Evolutionary conservation across 1,140 invertebrate species (phyloP).

Genomic region (Mycetomoellerius zeteki): DNA sequence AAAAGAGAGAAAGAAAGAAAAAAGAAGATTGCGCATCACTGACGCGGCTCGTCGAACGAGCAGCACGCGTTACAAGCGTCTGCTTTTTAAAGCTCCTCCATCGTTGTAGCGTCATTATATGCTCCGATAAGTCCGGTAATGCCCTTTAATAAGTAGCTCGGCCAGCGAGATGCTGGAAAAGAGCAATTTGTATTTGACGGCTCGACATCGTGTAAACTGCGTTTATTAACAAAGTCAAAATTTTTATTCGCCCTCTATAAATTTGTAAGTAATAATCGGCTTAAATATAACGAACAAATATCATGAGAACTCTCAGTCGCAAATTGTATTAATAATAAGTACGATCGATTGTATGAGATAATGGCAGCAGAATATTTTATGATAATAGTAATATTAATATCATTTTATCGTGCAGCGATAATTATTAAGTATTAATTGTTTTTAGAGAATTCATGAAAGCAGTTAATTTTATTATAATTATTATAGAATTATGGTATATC

Average conservation of each 20-base stretch:
- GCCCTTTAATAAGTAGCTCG: constrained; percentile 57
- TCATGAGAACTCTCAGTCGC: not conserved
- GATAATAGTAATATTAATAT: constrained; percentile 20
- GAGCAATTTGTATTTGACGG: constrained; percentile 37
- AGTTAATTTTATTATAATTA: not conserved
- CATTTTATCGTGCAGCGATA: not conserved
- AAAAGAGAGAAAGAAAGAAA: not conserved
- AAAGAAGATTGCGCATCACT: constrained; percentile 41
- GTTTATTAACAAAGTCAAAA: constrained; percentile 32
- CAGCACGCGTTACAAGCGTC: constrained; percentile 50
- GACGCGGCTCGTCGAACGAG: constrained; percentile 40
- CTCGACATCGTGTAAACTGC: constrained; percentile 14
- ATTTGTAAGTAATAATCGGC: constrained; percentile 15
- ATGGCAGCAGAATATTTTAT: constrained; percentile 16
- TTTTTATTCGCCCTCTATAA: not conserved
- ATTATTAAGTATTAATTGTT: not conserved
- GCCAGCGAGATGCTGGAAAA: constrained; percentile 51
- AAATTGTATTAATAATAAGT: constrained; percentile 31
- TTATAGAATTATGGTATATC: not conserved
- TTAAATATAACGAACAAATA: constrained; percentile 1
- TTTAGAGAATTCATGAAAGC: not conserved
- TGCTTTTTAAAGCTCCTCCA: constrained; percentile 52
- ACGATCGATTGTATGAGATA: constrained; percentile 17
- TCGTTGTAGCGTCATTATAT: constrained; percentile 60
- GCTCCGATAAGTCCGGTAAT: constrained; percentile 63